These are phyloP conservation scores for Formica exsecta DNA, from an alignment of 1,140 invertebrate species.

Conservation along the genomic window DNA sequence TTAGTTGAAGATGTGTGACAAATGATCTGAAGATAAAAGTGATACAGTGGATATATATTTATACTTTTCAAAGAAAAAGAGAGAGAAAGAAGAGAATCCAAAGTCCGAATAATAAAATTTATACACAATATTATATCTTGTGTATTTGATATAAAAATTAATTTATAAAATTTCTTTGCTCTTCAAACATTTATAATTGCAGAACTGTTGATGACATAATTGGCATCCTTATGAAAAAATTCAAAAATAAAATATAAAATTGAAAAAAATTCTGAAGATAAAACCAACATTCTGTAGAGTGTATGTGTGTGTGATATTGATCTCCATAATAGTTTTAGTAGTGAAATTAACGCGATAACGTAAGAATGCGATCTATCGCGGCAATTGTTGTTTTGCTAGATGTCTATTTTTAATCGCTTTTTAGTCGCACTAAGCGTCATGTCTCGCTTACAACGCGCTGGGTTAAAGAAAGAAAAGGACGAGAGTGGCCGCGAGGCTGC, in stretches of 20 bases:
- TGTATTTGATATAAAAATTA: not conserved
- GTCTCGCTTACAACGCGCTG: not conserved
- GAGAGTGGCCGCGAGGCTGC: conserved; percentile 15
- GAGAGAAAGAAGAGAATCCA: not conserved
- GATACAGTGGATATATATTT: not conserved
- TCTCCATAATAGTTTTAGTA: not conserved
- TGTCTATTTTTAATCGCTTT: conserved; percentile 50
- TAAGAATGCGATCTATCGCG: not conserved
- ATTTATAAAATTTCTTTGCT: not conserved
- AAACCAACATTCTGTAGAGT: not conserved
- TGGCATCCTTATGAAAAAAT: not conserved
- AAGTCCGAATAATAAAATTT: not conserved
- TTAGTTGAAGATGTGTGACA: not conserved
- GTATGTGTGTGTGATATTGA: no score
- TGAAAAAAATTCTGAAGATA: not conserved
- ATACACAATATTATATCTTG: not conserved
- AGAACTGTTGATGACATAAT: not conserved
- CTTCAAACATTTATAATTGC: not conserved
- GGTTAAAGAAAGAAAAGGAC: conserved; percentile 54
- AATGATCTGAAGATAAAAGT: not conserved
- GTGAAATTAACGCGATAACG: not conserved
- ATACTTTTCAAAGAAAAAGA: no score
- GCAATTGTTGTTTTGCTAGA: not conserved
- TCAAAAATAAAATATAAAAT: not conserved
- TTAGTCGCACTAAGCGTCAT: conserved; percentile 11